Base-by-base conservation (phyloP, 2,113 vertebrate species). In the Gobius niger region DNA sequence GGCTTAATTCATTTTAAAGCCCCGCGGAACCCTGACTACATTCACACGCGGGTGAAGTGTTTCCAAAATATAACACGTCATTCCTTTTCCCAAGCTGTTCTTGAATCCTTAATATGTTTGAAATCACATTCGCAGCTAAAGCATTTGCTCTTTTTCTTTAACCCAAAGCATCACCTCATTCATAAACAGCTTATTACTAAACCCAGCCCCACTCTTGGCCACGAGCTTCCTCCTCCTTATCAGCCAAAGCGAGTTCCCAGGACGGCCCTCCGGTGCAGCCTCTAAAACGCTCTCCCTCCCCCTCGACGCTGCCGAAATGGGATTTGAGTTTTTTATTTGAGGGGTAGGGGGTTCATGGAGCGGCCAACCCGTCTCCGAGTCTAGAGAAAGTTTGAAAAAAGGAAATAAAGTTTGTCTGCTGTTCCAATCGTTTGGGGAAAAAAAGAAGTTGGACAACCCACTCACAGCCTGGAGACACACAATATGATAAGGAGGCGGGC, bases 161-260 rank as follows among this genome's bases (percentile, higher is more conserved):
- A 24, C 24, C 3, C 24, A 24, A 24, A 24, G 24, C 24, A 24
- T 24, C 24, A 24, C 24, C 40, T 78, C 80, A 80, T 82, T 82
- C 73, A 78, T 74, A 80, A 77, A 75, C 77, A 65, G 81, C 76
- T 83, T 73, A 77, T 79, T 88, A 81, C 82, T 87, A 87, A 51
- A 70, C 82, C 78, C 82, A 82, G 86, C 85, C 87, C 75, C 84
- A 89, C 89, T 90, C 89, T 73, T 79, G 86, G 87, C 88, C 87
- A 86, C 82, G 78, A 88, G 89, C 90, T 92, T 91, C 91, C 85
- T 91, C 91, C 85, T 87, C 77, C 84, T 88, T 87, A 88, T 90
- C 88, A 86, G n/a, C 73, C 56, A 68, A 85, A 82, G 85, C 82
- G 84, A 84, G 81, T 72, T 71, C 75, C 78, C 82, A 82, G 68